phyloP scores from a whole-genome alignment of 2,113 vertebrate species.

The Thunnus thynnus region DNA sequence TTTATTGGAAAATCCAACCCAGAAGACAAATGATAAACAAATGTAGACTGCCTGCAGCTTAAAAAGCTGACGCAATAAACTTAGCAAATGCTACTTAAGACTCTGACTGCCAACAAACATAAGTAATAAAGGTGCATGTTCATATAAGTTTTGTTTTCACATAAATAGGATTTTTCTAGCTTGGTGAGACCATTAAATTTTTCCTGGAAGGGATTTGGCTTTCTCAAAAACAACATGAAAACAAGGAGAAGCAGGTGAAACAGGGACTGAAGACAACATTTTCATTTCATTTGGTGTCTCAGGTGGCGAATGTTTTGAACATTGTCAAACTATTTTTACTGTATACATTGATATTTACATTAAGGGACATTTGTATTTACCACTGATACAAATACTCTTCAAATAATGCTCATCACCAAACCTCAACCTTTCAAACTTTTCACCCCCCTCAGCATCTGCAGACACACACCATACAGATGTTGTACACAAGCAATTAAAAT shows the following conservation, averaged over 20 bases:
- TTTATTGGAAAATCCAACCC: slow-evolving; percentile 34
- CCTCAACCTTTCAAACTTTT: background rate
- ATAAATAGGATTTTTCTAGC: slow-evolving; percentile 27
- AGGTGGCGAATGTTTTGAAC: background rate
- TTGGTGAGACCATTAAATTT: background rate
- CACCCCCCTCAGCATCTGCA: background rate
- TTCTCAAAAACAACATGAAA: slow-evolving; percentile 7
- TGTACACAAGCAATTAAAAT: slow-evolving; percentile 5
- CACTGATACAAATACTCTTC: background rate
- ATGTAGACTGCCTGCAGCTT: slow-evolving; percentile 13
- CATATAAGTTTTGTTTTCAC: slow-evolving; percentile 31
- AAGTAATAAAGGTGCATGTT: background rate
- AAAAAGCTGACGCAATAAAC: slow-evolving; percentile 24
- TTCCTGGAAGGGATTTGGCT: slow-evolving; percentile 7
- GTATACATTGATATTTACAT: slow-evolving; percentile 14
- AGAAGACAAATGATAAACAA: slow-evolving; percentile 18
- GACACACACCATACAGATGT: background rate
- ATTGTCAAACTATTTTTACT: background rate
- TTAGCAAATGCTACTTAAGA: slow-evolving; percentile 13
- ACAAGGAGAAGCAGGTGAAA: slow-evolving; percentile 2
- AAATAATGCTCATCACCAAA: background rate
- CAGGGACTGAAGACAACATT: background rate
- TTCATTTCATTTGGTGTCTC: background rate
- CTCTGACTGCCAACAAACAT: background rate
- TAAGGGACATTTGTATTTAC: background rate